Evolutionary conservation across 1,140 invertebrate genomes (phyloP).

Genomic region (Hycleus cichorii): DNA sequence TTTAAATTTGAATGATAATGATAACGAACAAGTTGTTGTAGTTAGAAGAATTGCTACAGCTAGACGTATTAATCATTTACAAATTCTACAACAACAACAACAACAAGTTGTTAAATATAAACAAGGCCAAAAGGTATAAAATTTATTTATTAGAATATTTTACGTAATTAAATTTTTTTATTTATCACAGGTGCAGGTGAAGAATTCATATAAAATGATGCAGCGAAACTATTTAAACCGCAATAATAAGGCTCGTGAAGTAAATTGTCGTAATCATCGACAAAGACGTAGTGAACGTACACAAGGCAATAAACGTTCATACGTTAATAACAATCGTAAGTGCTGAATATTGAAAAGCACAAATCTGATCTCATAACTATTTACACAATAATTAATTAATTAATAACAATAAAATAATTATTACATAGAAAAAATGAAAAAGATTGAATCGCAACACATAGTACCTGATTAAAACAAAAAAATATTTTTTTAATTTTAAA

Average conservation of each 20-base stretch:
- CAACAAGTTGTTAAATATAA: conserved; percentile 17
- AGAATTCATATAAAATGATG: conserved; percentile 47
- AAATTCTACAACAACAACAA: conserved; percentile 21
- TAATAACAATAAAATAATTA: conserved; percentile 1
- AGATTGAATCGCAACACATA: background rate
- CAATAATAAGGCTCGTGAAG: conserved; percentile 58
- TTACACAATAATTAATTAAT: background rate
- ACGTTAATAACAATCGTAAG: conserved; percentile 68
- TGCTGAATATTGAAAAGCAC: conserved; percentile 43
- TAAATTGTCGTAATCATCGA: conserved; percentile 53
- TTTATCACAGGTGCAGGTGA: conserved; percentile 43
- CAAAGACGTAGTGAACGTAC: conserved; percentile 56
- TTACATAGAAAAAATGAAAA: background rate
- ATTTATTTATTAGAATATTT: background rate
- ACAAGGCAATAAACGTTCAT: conserved; percentile 50
- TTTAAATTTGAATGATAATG: conserved; percentile 7
- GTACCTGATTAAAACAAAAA: background rate
- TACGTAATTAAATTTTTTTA: background rate
- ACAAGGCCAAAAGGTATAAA: conserved; percentile 28
- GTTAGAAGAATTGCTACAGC: conserved; percentile 3
- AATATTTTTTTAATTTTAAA: background rate
- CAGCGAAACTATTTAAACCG: conserved; percentile 54
- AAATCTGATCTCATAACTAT: conserved; percentile 27
- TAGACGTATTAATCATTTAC: conserved; percentile 4
- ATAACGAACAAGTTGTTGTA: background rate